Percentiles rank a stretch among this genome's conserved stretches.
phyloP scores from a whole-genome alignment of 2,888 invertebrate genomes.

The Coenonympha glycerion region DNA sequence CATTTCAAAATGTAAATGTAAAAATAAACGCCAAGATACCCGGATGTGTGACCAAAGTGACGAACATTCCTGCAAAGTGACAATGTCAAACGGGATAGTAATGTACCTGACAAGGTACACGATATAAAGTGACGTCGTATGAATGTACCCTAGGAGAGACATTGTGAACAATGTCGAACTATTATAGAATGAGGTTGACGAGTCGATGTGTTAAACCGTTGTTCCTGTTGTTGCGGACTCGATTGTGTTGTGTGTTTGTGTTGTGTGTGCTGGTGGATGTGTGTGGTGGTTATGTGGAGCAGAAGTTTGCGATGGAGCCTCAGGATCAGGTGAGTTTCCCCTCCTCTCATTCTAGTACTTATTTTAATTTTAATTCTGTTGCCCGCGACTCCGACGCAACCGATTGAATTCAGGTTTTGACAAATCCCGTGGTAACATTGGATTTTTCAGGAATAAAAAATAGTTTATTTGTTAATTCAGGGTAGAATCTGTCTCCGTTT shows the following conservation, averaged over 20 bases:
- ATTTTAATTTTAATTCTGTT: background rate
- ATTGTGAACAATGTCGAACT: conserved; percentile 18
- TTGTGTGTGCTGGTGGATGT: conserved; percentile 44
- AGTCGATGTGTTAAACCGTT: conserved; percentile 59
- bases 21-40: conserved; percentile 35
- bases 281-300: conserved; percentile 72
- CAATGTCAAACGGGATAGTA: conserved; percentile 9
- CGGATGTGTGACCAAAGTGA: too few relatives aligned
- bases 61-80: background rate
- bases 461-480: too few relatives aligned
- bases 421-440: too few relatives aligned
- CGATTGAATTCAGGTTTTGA: too few relatives aligned
- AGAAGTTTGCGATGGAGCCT: conserved; percentile 56
- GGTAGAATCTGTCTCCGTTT: too few relatives aligned
- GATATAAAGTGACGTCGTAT: conserved; percentile 3
- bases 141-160: background rate
- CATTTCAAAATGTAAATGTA: conserved; percentile 56
- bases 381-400: too few relatives aligned
- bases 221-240: conserved; percentile 63
- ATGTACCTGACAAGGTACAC: too few relatives aligned
- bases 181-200: conserved; percentile 41
- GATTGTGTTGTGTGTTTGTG: conserved; percentile 42
- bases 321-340: conserved; percentile 41
- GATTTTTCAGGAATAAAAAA: too few relatives aligned
- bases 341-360: background rate